phyloP scores from a whole-genome alignment of 2,888 invertebrate genomes.

The Lepas anatifera region DNA sequence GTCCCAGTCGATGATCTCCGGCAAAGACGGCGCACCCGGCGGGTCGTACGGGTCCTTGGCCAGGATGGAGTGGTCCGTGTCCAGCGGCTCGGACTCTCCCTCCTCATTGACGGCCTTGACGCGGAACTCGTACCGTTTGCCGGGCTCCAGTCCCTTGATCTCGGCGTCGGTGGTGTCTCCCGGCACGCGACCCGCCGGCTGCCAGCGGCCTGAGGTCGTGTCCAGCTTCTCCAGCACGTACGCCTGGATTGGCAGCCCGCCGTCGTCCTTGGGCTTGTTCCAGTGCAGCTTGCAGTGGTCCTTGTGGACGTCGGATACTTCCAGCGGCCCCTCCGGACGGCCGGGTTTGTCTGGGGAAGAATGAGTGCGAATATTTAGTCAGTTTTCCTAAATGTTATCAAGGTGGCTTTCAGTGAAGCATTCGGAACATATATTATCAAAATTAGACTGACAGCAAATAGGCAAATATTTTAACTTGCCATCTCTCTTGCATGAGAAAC shows the following conservation, averaged over 20 bases:
- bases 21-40: conserved; percentile 76
- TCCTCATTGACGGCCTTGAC: conserved; percentile 94
- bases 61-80: conserved; percentile 61
- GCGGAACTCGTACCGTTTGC: conserved; percentile 93
- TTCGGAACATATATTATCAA: too few relatives aligned
- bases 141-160: conserved; percentile 80
- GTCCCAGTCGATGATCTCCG: conserved; percentile 80
- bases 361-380: too few relatives aligned
- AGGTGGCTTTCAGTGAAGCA: too few relatives aligned
- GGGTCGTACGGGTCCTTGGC: conserved; percentile 97
- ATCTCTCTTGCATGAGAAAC: too few relatives aligned
- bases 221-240: conserved; percentile 95
- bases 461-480: too few relatives aligned
- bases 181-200: conserved; percentile 26
- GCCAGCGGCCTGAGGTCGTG: conserved; percentile 43
- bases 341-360: conserved; percentile 62
- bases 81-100: conserved; percentile 90
- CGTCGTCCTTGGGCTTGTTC: conserved; percentile 93
- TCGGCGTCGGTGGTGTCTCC: conserved; percentile 70
- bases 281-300: conserved; percentile 88
- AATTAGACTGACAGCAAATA: too few relatives aligned
- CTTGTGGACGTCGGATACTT: conserved; percentile 78
- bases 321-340: conserved; percentile 82
- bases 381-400: too few relatives aligned
- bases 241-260: conserved; percentile 78